A percentile compares a stretch with the other conserved stretches of the same genome.
These are phyloP conservation scores for Fukomys damarensis DNA, from an alignment of 2,113 vertebrate genomes.

Conservation along the genomic window DNA sequence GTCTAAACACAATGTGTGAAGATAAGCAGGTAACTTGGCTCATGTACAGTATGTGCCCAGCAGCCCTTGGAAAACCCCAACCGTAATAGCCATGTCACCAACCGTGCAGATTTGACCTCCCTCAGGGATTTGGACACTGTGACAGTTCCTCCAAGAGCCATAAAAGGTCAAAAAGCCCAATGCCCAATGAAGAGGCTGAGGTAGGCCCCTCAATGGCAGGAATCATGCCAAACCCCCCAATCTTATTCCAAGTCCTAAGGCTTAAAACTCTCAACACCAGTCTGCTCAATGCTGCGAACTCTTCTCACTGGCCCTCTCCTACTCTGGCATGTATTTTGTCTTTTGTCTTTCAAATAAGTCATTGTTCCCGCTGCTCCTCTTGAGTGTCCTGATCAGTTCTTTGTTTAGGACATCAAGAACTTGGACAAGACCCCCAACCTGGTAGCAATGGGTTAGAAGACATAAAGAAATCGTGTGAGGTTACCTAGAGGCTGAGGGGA, in stretches of 20 bases:
- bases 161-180: not conserved
- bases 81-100: not conserved
- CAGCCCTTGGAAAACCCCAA: not conserved
- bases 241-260: not conserved
- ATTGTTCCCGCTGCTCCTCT: not conserved
- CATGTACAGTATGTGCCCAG: not conserved
- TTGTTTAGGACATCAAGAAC: not conserved
- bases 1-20: not conserved
- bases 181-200: not conserved
- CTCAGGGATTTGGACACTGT: not conserved
- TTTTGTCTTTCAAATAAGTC: not conserved
- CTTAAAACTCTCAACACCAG: not conserved
- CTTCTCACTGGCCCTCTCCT: not conserved
- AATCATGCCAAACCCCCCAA: not conserved
- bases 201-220: not conserved
- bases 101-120: no score
- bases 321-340: not conserved
- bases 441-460: not conserved
- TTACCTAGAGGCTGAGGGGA: not conserved
- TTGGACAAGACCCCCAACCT: not conserved
- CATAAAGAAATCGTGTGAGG: not conserved
- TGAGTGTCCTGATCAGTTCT: not conserved
- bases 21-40: not conserved
- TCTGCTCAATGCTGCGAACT: not conserved
- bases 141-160: not conserved